Evolutionary conservation across 2,113 vertebrate genomes (phyloP), one percentile per base, ranked within the genome.

Genomic region (Aix galericulata): DNA sequence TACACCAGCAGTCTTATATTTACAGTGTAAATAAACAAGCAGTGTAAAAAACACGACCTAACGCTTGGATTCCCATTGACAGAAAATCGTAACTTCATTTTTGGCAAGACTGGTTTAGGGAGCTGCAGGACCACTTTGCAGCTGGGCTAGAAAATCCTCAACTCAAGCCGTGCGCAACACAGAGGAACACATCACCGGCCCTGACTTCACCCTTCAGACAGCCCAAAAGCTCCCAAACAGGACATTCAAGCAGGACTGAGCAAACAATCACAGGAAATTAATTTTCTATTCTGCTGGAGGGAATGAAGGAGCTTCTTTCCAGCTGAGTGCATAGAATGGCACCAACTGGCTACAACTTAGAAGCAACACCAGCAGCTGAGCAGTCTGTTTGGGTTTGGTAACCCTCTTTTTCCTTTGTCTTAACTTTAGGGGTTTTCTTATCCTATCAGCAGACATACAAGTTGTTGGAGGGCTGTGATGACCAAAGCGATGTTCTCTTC

Each of bases 291-390:
- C 83, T 86, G 88, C 94, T 68, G 34, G 77, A 93, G 73, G 83
- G 88, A 92, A 88, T 3, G 40, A 86, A 74, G 94, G 55, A 94
- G 73, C 53, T 71, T 68, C 53, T 91, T 93, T 72, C 94, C 94
- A 92, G 80, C 69, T 82, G 77, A 92, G 91, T 86, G 66, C 38
- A 27, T 21, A 3, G 56, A 92, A 94, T 94, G 91, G 96, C 93
- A 95, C 22, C 38, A 60, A 79, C 12, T 44, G 58, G 52, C 52
- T 93, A 63, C 64, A 64, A 42, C 96, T 74, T 80, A 42, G 52
- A 75, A 83, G 42, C 80, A 27, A 5, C 0, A 1, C 26, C 38
- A 58, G 48, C 62, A 94, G 62, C 69, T 66, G 55, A 79, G 82
- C 26, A 17, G 36, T 38, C 32, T 50, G 42, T 75, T 63, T 67